These are phyloP conservation scores for Cichladusa arquata DNA, from an alignment of 2,113 vertebrate species.

Conservation along the genomic window DNA sequence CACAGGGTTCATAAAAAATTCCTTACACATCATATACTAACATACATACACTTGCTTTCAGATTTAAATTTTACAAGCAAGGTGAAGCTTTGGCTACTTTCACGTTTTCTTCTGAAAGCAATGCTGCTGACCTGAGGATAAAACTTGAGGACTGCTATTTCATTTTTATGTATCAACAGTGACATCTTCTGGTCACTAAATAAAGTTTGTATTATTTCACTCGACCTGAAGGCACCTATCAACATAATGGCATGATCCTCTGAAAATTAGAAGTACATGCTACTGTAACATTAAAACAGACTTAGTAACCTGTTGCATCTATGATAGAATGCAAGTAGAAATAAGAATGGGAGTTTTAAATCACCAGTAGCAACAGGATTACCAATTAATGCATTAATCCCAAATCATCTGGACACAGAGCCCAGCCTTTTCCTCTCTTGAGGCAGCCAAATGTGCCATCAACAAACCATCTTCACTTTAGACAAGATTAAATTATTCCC, in stretches of 20 bases:
- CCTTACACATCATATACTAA: neutral
- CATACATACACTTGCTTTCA: neutral
- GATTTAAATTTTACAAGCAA: neutral
- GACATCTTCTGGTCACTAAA: constrained; percentile 16
- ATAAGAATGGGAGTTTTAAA: neutral
- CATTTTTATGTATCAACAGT: neutral
- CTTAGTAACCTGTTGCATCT: neutral
- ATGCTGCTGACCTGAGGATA: neutral
- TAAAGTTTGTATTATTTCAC: neutral
- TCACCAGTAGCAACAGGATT: neutral
- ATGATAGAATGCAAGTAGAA: neutral
- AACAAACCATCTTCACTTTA: neutral
- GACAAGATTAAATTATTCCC: neutral
- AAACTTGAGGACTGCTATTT: neutral
- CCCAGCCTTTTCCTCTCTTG: neutral
- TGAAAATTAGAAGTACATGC: neutral
- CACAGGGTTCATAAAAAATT: neutral
- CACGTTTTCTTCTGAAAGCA: neutral
- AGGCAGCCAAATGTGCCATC: neutral
- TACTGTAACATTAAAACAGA: neutral
- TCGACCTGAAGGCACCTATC: neutral
- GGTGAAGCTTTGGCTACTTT: neutral
- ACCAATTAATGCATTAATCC: neutral
- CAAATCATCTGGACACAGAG: neutral
- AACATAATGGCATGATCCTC: neutral